Conservation (phyloP, 2,888 invertebrate species). For the Lasioglossum figueresi region DNA sequence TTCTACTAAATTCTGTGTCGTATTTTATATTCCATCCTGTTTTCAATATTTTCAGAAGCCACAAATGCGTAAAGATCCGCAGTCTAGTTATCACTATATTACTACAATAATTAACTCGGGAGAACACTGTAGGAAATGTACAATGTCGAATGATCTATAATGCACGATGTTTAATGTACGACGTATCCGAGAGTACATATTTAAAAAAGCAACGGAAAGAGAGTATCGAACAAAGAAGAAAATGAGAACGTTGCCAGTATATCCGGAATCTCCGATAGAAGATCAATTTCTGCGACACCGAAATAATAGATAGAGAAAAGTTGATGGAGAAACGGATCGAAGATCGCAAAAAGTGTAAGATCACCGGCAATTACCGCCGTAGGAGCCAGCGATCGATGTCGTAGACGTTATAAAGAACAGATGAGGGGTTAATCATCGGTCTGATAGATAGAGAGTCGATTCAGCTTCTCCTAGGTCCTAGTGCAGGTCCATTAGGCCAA, state of each 20-base stretch:
- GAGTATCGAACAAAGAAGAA: background rate
- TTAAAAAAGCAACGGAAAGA: background rate
- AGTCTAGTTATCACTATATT: too few relatives aligned
- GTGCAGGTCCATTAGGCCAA: conserved; percentile 54
- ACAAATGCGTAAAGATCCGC: too few relatives aligned
- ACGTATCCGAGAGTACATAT: background rate
- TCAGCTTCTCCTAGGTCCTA: conserved; percentile 8
- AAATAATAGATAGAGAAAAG: conserved; percentile 7
- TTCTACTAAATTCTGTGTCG: too few relatives aligned
- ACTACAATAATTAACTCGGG: too few relatives aligned
- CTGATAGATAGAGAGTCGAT: conserved; percentile 34
- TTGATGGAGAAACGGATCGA: conserved; percentile 15
- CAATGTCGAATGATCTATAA: too few relatives aligned
- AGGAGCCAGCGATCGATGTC: conserved; percentile 19
- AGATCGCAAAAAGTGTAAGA: conserved; percentile 11
- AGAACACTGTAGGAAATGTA: too few relatives aligned
- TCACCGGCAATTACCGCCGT: conserved; percentile 23
- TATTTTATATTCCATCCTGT: too few relatives aligned
- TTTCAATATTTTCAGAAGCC: too few relatives aligned
- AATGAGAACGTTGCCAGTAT: background rate
- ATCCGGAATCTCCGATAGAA: background rate
- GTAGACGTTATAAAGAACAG: conserved; percentile 36
- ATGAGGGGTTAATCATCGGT: background rate
- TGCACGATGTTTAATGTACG: too few relatives aligned
- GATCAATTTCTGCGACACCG: conserved; percentile 27